Evolutionary conservation across 2,888 invertebrate species (phyloP).

Genomic region (Chrysolina haemoptera): DNA sequence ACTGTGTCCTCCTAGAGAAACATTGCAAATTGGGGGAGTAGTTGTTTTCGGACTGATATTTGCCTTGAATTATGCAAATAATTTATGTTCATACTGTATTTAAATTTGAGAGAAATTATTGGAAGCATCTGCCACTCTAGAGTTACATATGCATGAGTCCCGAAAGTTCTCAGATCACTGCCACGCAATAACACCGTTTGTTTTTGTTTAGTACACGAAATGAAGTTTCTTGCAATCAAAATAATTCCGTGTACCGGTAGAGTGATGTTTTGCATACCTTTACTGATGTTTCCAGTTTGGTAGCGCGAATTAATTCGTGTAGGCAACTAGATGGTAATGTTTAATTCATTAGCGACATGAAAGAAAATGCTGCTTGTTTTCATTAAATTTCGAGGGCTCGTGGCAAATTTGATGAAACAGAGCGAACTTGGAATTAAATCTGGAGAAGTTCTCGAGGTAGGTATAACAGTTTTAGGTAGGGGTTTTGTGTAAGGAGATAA

Average conservation of each 20-base stretch:
- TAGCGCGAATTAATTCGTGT: not conserved
- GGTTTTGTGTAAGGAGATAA: too few relatives aligned
- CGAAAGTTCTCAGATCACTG: slow-evolving; percentile 3
- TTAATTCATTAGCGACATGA: slow-evolving; percentile 11
- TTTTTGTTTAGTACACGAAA: slow-evolving; percentile 35
- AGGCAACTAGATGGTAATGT: slow-evolving; percentile 8
- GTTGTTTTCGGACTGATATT: too few relatives aligned
- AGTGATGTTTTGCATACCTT: slow-evolving; percentile 40
- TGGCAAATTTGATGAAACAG: slow-evolving; percentile 3
- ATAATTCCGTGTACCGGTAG: slow-evolving; percentile 34
- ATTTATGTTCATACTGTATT: too few relatives aligned
- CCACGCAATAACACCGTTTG: slow-evolving; percentile 39
- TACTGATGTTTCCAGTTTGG: not conserved
- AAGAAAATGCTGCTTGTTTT: slow-evolving; percentile 3
- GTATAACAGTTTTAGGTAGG: too few relatives aligned
- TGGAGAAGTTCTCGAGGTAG: not conserved
- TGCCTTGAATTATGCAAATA: too few relatives aligned
- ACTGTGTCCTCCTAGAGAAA: too few relatives aligned
- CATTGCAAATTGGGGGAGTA: too few relatives aligned
- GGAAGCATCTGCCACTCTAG: too few relatives aligned
- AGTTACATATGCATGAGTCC: not conserved
- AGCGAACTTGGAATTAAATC: not conserved
- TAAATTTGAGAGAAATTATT: too few relatives aligned
- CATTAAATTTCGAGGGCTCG: not conserved
- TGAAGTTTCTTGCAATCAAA: slow-evolving; percentile 41